A percentile compares a stretch with the other conserved stretches of the same genome.
phyloP scores from a whole-genome alignment of 2,888 invertebrate genomes.

The Hyalella azteca region DNA sequence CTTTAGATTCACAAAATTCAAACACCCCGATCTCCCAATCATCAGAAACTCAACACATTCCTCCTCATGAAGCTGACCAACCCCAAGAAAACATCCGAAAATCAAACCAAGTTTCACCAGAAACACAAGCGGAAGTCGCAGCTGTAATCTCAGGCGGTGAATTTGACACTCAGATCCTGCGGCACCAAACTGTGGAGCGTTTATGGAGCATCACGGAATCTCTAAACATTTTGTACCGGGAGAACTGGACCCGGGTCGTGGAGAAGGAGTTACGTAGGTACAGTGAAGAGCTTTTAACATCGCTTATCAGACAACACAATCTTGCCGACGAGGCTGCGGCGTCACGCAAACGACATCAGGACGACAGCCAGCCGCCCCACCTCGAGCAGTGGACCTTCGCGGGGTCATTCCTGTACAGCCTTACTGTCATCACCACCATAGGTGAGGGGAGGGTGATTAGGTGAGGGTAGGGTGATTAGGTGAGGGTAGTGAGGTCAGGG shows the following conservation, averaged over 20 bases:
- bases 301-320: constrained; percentile 26
- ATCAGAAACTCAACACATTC: not conserved
- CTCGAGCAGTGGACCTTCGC: constrained; percentile 57
- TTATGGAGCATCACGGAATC: constrained; percentile 79
- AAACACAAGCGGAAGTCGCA: not conserved
- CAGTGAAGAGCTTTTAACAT: constrained; percentile 50
- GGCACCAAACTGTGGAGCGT: constrained; percentile 53
- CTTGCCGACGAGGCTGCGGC: constrained; percentile 42
- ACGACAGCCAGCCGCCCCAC: constrained; percentile 4
- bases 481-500: too few relatives aligned
- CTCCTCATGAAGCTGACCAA: not conserved
- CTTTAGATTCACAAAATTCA: not conserved
- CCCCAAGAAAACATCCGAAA: not conserved
- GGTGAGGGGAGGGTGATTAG: too few relatives aligned
- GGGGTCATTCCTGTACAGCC: constrained; percentile 58
- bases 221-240: constrained; percentile 76
- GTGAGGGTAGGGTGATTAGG: too few relatives aligned
- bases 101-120: too few relatives aligned
- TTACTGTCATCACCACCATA: constrained; percentile 58
- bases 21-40: not conserved
- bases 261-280: constrained; percentile 53
- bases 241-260: constrained; percentile 68
- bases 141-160: not conserved
- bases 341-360: constrained; percentile 40
- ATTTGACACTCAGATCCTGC: constrained; percentile 42